These are phyloP conservation scores for Aspidapion aeneum DNA, from an alignment of 2,888 invertebrate species.

Conservation along the genomic window DNA sequence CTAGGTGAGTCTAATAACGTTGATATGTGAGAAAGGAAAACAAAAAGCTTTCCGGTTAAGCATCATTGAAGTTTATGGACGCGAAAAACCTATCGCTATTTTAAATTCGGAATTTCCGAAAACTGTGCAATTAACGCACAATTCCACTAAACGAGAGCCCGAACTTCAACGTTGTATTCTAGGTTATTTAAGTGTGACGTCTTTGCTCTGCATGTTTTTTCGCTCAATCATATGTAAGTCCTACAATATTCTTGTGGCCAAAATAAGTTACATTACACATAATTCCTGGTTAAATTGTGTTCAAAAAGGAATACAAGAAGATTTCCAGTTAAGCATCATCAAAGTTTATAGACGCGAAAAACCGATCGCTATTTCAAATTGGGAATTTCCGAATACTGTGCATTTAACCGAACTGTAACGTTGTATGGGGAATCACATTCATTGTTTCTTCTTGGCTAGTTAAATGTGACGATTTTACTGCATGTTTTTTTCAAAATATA, in stretches of 20 bases:
- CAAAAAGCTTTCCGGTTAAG: slow-evolving; percentile 15
- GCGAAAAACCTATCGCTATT: slow-evolving; percentile 17
- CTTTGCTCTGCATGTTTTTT: too few relatives aligned
- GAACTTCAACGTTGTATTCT: slow-evolving; percentile 18
- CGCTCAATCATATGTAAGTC: too few relatives aligned
- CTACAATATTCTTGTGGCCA: too few relatives aligned
- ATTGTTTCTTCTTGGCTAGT: slow-evolving; percentile 20
- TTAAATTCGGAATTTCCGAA: slow-evolving; percentile 14
- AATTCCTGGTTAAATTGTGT: too few relatives aligned
- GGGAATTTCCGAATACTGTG: slow-evolving; percentile 9
- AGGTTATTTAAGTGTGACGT: slow-evolving; percentile 13
- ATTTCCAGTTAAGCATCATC: slow-evolving; percentile 15
- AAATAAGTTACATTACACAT: too few relatives aligned
- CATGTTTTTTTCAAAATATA: too few relatives aligned
- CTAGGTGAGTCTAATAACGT: slow-evolving; percentile 13
- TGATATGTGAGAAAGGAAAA: slow-evolving; percentile 14
- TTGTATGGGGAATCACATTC: slow-evolving; percentile 20
- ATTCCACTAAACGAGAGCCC: slow-evolving; percentile 22
- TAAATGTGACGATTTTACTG: too few relatives aligned
- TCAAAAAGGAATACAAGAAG: too few relatives aligned
- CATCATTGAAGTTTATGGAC: slow-evolving; percentile 15
- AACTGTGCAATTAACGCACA: slow-evolving; percentile 13
- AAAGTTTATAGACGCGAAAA: slow-evolving; percentile 14
- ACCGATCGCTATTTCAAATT: slow-evolving; percentile 18
- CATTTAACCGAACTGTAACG: slow-evolving; percentile 18